These are phyloP conservation scores for Xerus inauris DNA, from an alignment of 2,113 vertebrate species.

Conservation along the genomic window DNA sequence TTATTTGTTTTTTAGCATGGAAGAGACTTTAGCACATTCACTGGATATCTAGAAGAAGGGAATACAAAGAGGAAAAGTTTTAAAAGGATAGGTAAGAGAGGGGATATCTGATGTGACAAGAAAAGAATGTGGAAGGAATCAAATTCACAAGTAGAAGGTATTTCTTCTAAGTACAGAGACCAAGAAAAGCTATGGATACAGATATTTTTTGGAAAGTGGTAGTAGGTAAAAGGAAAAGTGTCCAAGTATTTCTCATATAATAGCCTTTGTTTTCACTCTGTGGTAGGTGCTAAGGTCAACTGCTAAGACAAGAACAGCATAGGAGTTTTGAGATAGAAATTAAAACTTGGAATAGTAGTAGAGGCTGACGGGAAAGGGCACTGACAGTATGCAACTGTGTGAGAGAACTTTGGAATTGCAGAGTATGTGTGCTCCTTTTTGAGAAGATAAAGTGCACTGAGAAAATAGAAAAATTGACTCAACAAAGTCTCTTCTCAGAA, in stretches of 20 bases:
- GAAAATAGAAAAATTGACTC: not conserved
- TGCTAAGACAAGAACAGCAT: not conserved
- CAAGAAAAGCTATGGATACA: not conserved
- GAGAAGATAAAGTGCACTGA: not conserved
- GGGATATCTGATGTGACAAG: not conserved
- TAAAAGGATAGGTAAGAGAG: not conserved
- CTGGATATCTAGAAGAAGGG: not conserved
- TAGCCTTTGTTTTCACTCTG: not conserved
- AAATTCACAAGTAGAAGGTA: not conserved
- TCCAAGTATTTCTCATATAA: not conserved
- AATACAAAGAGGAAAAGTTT: not conserved
- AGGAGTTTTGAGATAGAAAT: not conserved
- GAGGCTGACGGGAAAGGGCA: not conserved
- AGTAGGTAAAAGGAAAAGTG: not conserved
- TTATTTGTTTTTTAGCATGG: not conserved
- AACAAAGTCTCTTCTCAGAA: not conserved
- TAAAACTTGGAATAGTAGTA: constrained; percentile 14
- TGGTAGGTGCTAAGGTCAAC: not conserved
- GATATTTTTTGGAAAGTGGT: not conserved
- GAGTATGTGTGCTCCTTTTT: not conserved
- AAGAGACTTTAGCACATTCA: not conserved
- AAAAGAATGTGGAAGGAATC: not conserved
- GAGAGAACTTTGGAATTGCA: not conserved
- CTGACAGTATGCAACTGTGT: not conserved
- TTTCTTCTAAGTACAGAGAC: not conserved